phyloP scores from a whole-genome alignment of 1,140 invertebrate genomes.

The Drosophila repletoides region DNA sequence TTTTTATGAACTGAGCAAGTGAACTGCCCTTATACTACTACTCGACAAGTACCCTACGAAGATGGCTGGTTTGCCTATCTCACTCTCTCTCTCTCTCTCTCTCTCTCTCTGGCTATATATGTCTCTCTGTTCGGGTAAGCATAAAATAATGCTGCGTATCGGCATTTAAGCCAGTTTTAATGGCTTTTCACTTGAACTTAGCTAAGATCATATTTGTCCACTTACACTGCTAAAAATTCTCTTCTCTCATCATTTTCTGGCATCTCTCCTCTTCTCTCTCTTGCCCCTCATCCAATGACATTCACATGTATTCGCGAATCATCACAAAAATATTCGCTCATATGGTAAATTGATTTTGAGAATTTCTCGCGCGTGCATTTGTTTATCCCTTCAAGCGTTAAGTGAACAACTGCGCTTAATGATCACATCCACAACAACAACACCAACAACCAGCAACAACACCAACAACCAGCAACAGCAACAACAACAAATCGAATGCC shows the following conservation, averaged over 20 bases:
- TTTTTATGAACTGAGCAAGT: too few species aligned
- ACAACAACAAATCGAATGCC: constrained; percentile 27
- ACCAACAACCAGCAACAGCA: constrained; percentile 2
- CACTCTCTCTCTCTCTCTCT: not conserved
- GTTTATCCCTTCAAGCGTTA: constrained; percentile 74
- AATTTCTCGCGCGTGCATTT: constrained; percentile 75
- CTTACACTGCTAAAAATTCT: too few species aligned
- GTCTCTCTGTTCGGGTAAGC: not conserved
- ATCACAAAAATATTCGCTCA: constrained; percentile 28
- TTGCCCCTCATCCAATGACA: constrained; percentile 61
- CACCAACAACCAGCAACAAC: constrained; percentile 14
- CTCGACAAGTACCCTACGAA: too few species aligned
- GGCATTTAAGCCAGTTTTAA: constrained; percentile 14
- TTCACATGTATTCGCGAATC: constrained; percentile 51
- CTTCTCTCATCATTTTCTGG: too few species aligned
- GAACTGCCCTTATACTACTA: too few species aligned
- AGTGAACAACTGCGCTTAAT: constrained; percentile 77
- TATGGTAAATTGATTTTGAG: constrained; percentile 73
- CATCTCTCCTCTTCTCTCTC: constrained; percentile 22
- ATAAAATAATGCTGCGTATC: too few species aligned
- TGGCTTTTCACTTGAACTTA: not conserved
- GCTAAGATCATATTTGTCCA: constrained; percentile 15
- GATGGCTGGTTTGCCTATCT: too few species aligned
- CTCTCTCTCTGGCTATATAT: not conserved
- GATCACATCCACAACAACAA: constrained; percentile 43